These are phyloP conservation scores for Aphaenogaster floridana DNA, from an alignment of 1,140 invertebrate species.

Conservation along the genomic window DNA sequence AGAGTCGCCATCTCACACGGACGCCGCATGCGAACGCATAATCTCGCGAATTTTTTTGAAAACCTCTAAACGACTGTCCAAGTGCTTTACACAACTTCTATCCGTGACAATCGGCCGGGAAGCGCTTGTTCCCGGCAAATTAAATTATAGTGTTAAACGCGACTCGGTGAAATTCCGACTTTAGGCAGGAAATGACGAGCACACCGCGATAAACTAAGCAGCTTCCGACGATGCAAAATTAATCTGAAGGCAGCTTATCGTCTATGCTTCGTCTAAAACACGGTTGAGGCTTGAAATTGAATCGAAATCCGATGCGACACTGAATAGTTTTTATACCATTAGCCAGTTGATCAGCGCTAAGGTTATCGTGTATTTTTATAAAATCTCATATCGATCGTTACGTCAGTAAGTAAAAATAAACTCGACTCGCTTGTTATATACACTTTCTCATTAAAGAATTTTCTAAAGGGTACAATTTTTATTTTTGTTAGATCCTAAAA, in stretches of 20 bases:
- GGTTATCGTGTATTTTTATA: conserved; percentile 52
- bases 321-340: conserved; percentile 6
- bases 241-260: conserved; percentile 38
- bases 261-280: conserved; percentile 33
- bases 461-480: conserved; percentile 28
- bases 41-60: conserved; percentile 10
- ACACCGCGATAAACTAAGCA: neutral
- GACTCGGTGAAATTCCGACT: neutral
- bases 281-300: conserved; percentile 32
- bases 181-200: conserved; percentile 11
- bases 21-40: conserved; percentile 8
- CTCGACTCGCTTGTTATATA: conserved; percentile 36
- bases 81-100: conserved; percentile 78
- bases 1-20: conserved; percentile 7
- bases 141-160: conserved; percentile 54
- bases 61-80: conserved; percentile 66
- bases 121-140: conserved; percentile 30
- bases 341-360: conserved; percentile 21
- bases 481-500: conserved; percentile 30
- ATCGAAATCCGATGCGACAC: conserved; percentile 24
- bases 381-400: conserved; percentile 56
- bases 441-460: conserved; percentile 18
- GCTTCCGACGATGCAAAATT: conserved; percentile 6
- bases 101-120: conserved; percentile 77
- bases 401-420: conserved; percentile 53